Percentiles rank a stretch among this genome's conserved stretches.
These are phyloP conservation scores for Dascillus cervinus DNA, from an alignment of 2,888 invertebrate species.

Conservation along the genomic window DNA sequence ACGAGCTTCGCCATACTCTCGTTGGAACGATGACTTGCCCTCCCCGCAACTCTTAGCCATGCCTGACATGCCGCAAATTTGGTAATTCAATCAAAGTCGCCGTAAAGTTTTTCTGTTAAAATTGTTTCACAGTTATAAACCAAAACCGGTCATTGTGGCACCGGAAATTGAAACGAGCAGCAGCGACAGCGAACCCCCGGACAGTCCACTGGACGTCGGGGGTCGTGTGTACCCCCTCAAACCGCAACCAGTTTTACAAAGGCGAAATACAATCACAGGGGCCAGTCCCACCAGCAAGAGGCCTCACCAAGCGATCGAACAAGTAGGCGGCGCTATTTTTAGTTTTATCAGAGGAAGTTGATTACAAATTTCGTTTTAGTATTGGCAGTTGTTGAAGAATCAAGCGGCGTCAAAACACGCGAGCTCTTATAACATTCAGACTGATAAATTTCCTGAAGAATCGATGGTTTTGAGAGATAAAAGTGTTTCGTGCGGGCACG, in stretches of 20 bases:
- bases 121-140: too few relatives aligned
- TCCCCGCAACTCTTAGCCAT: conserved; percentile 58
- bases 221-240: conserved; percentile 65
- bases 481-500: conserved; percentile 70
- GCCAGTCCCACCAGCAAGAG: conserved; percentile 59
- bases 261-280: conserved; percentile 84
- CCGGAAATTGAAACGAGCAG: conserved; percentile 41
- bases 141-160: too few relatives aligned
- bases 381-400: conserved; percentile 66
- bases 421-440: conserved; percentile 39
- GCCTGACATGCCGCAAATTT: conserved; percentile 50
- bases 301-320: conserved; percentile 59
- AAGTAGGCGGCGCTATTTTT: conserved; percentile 41
- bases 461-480: conserved; percentile 61
- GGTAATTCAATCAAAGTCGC: too few relatives aligned
- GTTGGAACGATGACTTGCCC: conserved; percentile 63
- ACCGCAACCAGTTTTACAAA: conserved; percentile 66
- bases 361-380: conserved; percentile 42
- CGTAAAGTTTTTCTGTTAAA: too few relatives aligned
- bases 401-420: conserved; percentile 43
- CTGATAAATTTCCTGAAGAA: conserved; percentile 38
- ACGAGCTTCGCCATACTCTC: conserved; percentile 52
- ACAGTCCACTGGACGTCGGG: conserved; percentile 41
- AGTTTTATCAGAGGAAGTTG: conserved; percentile 12
- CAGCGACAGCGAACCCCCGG: conserved; percentile 51